These are phyloP conservation scores for Alligator sinensis DNA, from an alignment of 2,113 vertebrate genomes.

Conservation along the genomic window DNA sequence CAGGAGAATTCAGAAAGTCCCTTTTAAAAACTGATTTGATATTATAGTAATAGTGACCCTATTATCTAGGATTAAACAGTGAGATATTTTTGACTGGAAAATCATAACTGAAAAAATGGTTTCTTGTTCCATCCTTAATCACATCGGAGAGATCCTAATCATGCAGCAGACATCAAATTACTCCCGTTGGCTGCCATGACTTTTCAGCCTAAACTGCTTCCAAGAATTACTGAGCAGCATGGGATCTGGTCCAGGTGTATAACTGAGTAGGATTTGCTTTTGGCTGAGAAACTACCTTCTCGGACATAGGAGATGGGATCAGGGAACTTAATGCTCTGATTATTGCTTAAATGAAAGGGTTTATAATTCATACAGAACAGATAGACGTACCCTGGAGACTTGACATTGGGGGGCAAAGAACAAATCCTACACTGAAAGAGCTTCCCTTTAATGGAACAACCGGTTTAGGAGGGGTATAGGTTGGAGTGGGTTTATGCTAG, in stretches of 20 bases:
- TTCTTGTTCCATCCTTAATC: background rate
- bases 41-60: background rate
- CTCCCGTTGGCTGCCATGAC: background rate
- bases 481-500: accelerated
- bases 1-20: background rate
- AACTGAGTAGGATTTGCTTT: background rate
- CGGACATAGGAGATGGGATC: background rate
- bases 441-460: background rate
- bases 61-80: background rate
- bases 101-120: background rate
- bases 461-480: background rate
- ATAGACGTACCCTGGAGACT: background rate
- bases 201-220: background rate
- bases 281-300: background rate
- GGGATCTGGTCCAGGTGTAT: background rate
- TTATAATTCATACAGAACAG: background rate
- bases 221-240: background rate
- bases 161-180: accelerated
- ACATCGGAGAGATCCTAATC: background rate
- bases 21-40: background rate
- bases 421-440: background rate
- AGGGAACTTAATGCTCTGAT: background rate
- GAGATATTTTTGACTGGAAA: background rate
- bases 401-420: background rate
- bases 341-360: background rate